phyloP scores from a whole-genome alignment of 2,888 invertebrate species.

The Hyppa rectilinea region DNA sequence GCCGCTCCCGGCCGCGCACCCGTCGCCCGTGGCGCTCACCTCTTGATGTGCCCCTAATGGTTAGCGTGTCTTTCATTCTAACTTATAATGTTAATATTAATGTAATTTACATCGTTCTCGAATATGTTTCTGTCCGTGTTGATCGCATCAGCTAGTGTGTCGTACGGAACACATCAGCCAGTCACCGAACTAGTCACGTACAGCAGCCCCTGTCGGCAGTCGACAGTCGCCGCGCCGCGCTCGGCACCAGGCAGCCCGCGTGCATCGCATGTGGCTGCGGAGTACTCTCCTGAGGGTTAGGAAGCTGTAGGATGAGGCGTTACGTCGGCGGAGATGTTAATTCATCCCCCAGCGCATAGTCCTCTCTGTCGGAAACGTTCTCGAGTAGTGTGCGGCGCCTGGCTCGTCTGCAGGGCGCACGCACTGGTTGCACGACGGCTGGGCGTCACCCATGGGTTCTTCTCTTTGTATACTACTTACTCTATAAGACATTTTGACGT shows the following conservation, averaged over 20 bases:
- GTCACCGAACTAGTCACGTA: neutral
- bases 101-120: constrained; percentile 44
- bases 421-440: neutral
- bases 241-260: neutral
- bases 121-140: constrained; percentile 46
- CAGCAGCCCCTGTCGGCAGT: neutral
- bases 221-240: neutral
- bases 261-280: neutral
- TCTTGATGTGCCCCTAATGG: constrained; percentile 26
- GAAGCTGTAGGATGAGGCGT: neutral
- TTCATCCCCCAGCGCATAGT: constrained; percentile 4
- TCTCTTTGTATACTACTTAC: constrained; percentile 23
- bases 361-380: neutral
- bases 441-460: constrained; percentile 22
- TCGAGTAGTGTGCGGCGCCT: neutral
- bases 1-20: neutral
- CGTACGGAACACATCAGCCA: constrained; percentile 2
- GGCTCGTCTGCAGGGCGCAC: neutral
- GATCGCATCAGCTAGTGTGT: constrained; percentile 3
- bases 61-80: constrained; percentile 36
- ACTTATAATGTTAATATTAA: constrained; percentile 31
- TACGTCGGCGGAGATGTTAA: neutral
- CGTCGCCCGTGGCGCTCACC: neutral
- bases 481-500: constrained; percentile 36
- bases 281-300: neutral